Base-by-base conservation (phyloP, 2,797 vertebrate genomes). In the Chelidonichthys spinosus region DNA sequence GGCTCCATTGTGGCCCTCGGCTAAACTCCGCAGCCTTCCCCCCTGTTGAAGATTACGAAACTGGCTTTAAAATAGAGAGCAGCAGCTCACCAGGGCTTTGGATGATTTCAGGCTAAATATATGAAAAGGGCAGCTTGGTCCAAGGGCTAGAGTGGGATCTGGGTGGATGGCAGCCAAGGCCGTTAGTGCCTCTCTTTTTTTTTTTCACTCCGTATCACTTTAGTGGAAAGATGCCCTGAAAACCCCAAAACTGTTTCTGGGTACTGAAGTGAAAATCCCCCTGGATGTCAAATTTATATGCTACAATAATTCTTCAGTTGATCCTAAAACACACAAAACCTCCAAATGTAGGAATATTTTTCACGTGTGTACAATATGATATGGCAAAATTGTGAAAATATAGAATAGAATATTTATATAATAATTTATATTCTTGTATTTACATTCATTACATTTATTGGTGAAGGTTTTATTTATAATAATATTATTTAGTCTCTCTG, bases 71-170 rank as follows among this genome's bases (percentile, higher is more conserved):
- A 88, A 85, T 61, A 74, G 65, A 84, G 74, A 79, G 69, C 68
- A 75, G 78, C 72, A 61, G 83, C 86, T 89, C 90, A 81, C 69
- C 49, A 63, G 75, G 64, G 89, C 78, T 90, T 90, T 89, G 76
- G 75, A 76, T 86, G 83, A 89, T 86, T 81, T 81, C 18, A 75
- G 77, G 81, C 85, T 87, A 84, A 87, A 88, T 88, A 74, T 87
- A 84, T 85, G 76, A 82, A 85, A 87, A 87, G 79, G 80, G 75
- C 78, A 87, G 75, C 68, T 81, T 53, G 74, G 77, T 89, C 72
- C 72, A 81, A 39, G 2, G 72, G 82, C 79, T 58, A 52, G 43
- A 85, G 74, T 69, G 75, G 72, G 77, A 84, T 89, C 71, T 85
- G 65, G 63, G 77, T 79, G 74, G 84, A 78, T 50, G 44, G 71